These are phyloP conservation scores for Ictalurus furcatus DNA, from an alignment of 2,113 vertebrate species.

Conservation along the genomic window DNA sequence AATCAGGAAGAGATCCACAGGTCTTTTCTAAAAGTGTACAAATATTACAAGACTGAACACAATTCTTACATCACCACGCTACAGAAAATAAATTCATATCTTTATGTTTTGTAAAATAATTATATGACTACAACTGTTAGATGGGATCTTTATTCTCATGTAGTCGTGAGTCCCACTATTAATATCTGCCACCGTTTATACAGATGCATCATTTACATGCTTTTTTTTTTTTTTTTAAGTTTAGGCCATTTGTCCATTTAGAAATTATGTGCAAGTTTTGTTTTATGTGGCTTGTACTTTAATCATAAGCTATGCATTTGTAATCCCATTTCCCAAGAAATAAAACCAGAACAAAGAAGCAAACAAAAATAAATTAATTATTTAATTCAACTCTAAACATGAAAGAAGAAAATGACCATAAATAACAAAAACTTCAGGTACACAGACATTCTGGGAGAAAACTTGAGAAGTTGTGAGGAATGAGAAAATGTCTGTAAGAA, in stretches of 20 bases:
- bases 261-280: not conserved
- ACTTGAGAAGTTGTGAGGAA: not conserved
- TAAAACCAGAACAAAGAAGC: not conserved
- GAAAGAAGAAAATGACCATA: not conserved
- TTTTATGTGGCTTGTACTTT: not conserved
- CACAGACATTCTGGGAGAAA: not conserved
- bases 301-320: not conserved
- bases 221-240: not conserved
- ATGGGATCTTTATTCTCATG: not conserved
- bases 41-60: not conserved
- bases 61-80: not conserved
- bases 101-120: slow-evolving; percentile 9
- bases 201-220: not conserved
- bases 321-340: not conserved
- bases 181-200: not conserved
- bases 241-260: not conserved
- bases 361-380: not conserved
- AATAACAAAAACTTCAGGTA: not conserved
- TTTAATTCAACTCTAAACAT: not conserved
- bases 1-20: slow-evolving; percentile 15
- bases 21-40: slow-evolving; percentile 23
- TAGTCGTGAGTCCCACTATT: too few species aligned
- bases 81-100: not conserved
- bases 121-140: not conserved
- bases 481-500: not conserved